Evolutionary conservation across 2,888 invertebrate species (phyloP), one percentile per base, ranked within the genome.

Genomic region (Phaonia tiefii): DNA sequence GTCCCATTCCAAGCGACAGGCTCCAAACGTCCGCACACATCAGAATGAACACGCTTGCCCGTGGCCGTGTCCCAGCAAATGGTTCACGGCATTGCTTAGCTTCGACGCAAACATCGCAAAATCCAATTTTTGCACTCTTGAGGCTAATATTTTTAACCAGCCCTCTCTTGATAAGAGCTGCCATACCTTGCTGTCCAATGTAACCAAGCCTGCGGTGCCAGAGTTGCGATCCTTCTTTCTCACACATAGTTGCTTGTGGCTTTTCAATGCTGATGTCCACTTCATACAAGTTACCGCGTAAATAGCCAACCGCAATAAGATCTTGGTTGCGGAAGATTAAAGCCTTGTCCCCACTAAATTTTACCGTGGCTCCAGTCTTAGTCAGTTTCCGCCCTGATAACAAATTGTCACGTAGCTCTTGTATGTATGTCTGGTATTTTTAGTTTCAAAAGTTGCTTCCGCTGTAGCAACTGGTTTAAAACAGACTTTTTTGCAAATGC

Each of bases 401-500:
- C 15, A 49, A 17, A 49, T 15, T 49, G 17, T 49, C 54, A 22
- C 54, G 20, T 8, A 54, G 22, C 11, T 54, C 54, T 3, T 26
- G 44, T 25, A 44, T 26, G 39, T 70, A 70, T 37, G 37, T 37
- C 37, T 37, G 5, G 4, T 37, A 37, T 10, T 37, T 37, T 4
- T 10, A 37, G 10, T 7, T 37, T 4, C 44, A 13, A 2, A 13
- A 44, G 10, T 44, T 44, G 10, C 44, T 44, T 44, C 13, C 4
- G 44, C 11, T 71, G 11, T 49, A 79, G 66, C 13, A 79, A 17
- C 15, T 75, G 65, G 31, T 39, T 72, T 11, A 76, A n/a, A 8
- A 70, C 46, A 5, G 70, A 76, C 20, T 76, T 76, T 54, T 77
- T 77, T 26, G 54, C 72, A 26, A 74, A 79, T n/a, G 56, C 69